A percentile compares a stretch with the other conserved stretches of the same genome.
Conservation (phyloP, 2,113 vertebrate genomes). For the Mesoclemmys tuberculata region DNA sequence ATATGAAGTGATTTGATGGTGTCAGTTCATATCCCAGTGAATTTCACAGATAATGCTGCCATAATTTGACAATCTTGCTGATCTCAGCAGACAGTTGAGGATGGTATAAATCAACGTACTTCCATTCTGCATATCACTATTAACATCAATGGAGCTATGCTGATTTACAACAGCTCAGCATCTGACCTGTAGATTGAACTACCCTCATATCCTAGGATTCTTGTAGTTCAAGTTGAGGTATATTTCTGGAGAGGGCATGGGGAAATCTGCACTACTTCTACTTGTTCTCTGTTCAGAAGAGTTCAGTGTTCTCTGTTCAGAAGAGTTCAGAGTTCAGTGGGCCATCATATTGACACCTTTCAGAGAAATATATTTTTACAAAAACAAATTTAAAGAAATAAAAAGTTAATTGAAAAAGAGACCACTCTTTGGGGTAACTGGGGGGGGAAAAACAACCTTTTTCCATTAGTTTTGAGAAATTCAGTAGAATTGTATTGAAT, state of each 20-base stretch:
- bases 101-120: background rate
- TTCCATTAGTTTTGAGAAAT: constrained; percentile 18
- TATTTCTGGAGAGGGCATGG: background rate
- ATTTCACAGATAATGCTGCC: background rate
- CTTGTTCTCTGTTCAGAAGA: background rate
- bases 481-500: constrained; percentile 55
- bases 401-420: background rate
- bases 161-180: background rate
- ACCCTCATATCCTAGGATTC: background rate
- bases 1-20: background rate
- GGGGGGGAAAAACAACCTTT: background rate
- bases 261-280: background rate
- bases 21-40: background rate
- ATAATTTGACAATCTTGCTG: background rate
- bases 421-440: background rate
- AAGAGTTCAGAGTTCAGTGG: background rate
- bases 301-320: background rate
- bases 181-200: background rate
- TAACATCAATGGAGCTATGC: background rate
- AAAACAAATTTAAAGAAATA: background rate
- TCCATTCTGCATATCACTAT: background rate
- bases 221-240: background rate
- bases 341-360: background rate
- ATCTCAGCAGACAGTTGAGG: background rate
- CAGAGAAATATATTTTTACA: background rate